Evolutionary conservation across 2,113 vertebrate species (phyloP).

Genomic region (Eulemur macaco): DNA sequence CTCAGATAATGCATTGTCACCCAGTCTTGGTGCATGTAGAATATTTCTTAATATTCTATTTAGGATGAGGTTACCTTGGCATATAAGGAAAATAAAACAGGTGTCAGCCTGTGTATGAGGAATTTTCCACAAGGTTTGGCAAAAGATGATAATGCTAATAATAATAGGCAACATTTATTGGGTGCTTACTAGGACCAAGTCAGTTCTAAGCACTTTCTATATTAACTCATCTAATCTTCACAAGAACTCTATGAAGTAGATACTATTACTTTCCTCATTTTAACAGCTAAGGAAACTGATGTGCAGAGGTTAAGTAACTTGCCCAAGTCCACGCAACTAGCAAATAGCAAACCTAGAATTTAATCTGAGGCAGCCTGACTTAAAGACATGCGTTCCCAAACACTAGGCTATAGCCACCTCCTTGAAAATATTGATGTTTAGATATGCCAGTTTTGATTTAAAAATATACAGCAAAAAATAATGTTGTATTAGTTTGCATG

Average conservation of each 20-base stretch:
- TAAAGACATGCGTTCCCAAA: background rate
- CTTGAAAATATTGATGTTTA: background rate
- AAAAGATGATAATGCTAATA: background rate
- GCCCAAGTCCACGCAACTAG: background rate
- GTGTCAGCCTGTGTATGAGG: background rate
- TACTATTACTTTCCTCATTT: background rate
- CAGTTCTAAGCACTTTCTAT: background rate
- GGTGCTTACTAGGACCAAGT: background rate
- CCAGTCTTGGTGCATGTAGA: background rate
- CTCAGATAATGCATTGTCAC: background rate
- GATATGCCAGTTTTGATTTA: background rate
- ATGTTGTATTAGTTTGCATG: background rate
- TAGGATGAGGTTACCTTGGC: background rate
- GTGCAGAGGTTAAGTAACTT: background rate
- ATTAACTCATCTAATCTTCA: background rate
- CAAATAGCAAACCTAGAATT: background rate
- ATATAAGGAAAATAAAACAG: background rate
- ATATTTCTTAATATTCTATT: background rate
- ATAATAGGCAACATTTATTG: background rate
- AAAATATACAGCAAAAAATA: background rate
- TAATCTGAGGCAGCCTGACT: background rate
- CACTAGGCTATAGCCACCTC: background rate
- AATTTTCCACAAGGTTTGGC: background rate
- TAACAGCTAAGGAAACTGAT: background rate
- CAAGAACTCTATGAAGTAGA: background rate